These are phyloP conservation scores for Spatula versicolor DNA, from an alignment of 2,797 vertebrate genomes.

Conservation along the genomic window DNA sequence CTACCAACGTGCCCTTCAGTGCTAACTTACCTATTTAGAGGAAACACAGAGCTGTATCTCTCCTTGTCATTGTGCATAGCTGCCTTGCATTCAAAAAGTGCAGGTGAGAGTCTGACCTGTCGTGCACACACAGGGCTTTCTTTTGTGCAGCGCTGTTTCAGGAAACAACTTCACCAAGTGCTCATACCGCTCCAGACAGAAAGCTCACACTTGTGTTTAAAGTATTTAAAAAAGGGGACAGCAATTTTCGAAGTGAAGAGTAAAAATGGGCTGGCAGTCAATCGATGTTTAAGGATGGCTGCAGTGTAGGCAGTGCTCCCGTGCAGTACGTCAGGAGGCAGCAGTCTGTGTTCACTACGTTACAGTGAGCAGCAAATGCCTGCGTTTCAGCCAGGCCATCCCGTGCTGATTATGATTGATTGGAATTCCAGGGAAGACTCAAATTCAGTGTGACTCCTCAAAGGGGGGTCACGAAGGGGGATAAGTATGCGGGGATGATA, in stretches of 20 bases:
- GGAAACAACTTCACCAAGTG: background rate
- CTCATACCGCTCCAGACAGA: background rate
- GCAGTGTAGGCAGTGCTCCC: background rate
- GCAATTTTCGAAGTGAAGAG: background rate
- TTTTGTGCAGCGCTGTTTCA: background rate
- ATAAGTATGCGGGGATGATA: background rate
- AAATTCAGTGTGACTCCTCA: background rate
- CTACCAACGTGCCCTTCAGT: background rate
- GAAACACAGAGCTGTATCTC: background rate
- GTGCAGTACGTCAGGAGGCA: background rate
- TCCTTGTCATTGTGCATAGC: background rate
- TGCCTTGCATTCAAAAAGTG: background rate
- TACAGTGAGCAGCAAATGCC: background rate
- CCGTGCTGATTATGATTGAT: background rate
- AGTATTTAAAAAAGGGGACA: background rate
- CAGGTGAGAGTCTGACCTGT: background rate
- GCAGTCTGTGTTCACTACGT: background rate
- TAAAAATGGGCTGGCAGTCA: background rate
- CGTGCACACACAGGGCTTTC: background rate
- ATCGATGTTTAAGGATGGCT: background rate
- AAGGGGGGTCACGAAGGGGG: conserved; percentile 3
- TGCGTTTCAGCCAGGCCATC: background rate
- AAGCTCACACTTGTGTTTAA: background rate
- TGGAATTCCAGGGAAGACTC: conserved; percentile 30
- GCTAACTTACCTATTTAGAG: background rate